These are phyloP conservation scores for Pollicipes pollicipes DNA, from an alignment of 1,140 invertebrate species.

Conservation along the genomic window DNA sequence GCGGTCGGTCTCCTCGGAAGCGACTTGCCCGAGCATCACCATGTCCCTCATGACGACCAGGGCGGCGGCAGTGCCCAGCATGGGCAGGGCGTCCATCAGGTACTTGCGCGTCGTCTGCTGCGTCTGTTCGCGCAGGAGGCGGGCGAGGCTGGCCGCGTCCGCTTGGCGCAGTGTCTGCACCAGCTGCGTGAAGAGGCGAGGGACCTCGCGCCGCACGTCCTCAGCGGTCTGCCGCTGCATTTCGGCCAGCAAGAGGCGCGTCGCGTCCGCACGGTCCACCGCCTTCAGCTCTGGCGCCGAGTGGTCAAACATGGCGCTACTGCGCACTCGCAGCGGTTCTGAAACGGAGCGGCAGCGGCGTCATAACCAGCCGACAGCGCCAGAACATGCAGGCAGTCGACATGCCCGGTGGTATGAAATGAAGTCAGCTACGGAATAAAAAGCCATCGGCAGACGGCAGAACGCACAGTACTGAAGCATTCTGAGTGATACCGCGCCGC, in stretches of 20 bases:
- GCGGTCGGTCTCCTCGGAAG: constrained; percentile 37
- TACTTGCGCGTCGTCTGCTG: constrained; percentile 23
- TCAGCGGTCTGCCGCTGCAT: constrained; percentile 31
- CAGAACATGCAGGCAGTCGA: no score
- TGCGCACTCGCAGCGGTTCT: not conserved
- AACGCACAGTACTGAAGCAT: no score
- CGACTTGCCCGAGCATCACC: constrained; percentile 45
- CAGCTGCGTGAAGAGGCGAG: constrained; percentile 26
- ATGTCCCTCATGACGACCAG: constrained; percentile 52
- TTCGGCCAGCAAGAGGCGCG: constrained; percentile 5
- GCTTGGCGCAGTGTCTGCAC: constrained; percentile 21
- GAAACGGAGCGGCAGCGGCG: not conserved
- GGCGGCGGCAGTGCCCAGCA: constrained; percentile 51
- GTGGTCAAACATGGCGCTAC: constrained; percentile 11
- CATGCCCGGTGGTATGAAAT: no score
- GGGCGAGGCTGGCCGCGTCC: constrained; percentile 10
- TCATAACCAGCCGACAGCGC: no score
- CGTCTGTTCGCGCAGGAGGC: not conserved
- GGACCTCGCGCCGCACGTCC: constrained; percentile 28
- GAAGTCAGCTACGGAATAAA: no score
- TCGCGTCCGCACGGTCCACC: constrained; percentile 3
- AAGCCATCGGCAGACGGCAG: no score
- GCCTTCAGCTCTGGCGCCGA: constrained; percentile 15
- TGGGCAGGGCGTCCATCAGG: constrained; percentile 54
- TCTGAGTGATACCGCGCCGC: no score